These are phyloP conservation scores for Caracal caracal DNA, from an alignment of 2,113 vertebrate species.

Conservation along the genomic window DNA sequence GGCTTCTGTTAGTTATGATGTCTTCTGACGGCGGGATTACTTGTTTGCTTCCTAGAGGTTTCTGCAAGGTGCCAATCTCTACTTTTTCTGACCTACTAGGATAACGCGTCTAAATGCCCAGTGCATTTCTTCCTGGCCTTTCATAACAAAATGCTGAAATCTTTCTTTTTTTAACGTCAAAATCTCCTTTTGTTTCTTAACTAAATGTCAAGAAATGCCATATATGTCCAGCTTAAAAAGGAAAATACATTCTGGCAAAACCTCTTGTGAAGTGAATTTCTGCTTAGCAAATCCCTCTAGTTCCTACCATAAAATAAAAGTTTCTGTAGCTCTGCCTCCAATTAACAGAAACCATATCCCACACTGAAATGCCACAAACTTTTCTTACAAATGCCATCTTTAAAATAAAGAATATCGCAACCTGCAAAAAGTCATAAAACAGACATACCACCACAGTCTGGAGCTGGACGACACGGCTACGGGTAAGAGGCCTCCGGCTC, in stretches of 20 bases:
- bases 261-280: slow-evolving; percentile 9
- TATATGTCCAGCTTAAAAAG: slow-evolving; percentile 36
- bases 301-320: neutral
- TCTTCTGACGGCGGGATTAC: neutral
- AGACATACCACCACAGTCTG: neutral
- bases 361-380: slow-evolving; percentile 23
- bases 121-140: slow-evolving; percentile 37
- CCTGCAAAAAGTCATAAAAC: neutral
- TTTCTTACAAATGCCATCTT: slow-evolving; percentile 26
- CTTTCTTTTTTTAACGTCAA: slow-evolving; percentile 11
- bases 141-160: slow-evolving; percentile 26
- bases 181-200: slow-evolving; percentile 67
- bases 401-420: neutral
- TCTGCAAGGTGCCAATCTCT: neutral
- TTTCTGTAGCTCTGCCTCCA: slow-evolving; percentile 10
- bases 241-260: slow-evolving; percentile 61
- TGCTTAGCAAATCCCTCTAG: slow-evolving; percentile 42
- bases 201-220: slow-evolving; percentile 78
- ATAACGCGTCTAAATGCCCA: neutral
- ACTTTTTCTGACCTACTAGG: neutral
- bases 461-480: neutral
- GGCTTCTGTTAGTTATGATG: neutral
- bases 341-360: slow-evolving; percentile 37
- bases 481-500: neutral
- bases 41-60: neutral